Evolutionary conservation across 2,113 vertebrate species (phyloP).

Genomic region (Hippocampus barbouri): DNA sequence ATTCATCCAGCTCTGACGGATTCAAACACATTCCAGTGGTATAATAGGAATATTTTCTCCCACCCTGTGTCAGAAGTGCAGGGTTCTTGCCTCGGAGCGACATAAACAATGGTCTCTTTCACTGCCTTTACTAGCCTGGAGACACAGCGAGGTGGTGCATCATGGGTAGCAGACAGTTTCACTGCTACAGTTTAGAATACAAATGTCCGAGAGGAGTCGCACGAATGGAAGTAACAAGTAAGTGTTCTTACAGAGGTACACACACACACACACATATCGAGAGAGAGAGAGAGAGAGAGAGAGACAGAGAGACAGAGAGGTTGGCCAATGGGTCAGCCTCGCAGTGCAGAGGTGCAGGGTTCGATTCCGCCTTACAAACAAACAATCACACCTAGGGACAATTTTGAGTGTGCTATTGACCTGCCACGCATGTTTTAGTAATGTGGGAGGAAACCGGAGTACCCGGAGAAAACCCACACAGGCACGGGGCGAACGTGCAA

Average conservation of each 20-base stretch:
- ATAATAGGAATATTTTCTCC: conserved; percentile 68
- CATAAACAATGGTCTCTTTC: conserved; percentile 74
- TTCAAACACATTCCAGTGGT: conserved; percentile 69
- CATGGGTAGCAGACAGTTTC: conserved; percentile 58
- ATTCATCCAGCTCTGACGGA: conserved; percentile 45
- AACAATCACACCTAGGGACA: too few species aligned
- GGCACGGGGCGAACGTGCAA: too few species aligned
- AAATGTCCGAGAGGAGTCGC: conserved; percentile 37
- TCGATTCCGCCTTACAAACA: too few species aligned
- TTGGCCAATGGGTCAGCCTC: too few species aligned
- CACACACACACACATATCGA: too few species aligned
- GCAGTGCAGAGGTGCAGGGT: too few species aligned
- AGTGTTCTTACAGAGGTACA: neutral
- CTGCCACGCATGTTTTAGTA: too few species aligned
- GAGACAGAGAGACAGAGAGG: too few species aligned
- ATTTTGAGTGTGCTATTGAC: too few species aligned
- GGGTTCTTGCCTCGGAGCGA: conserved; percentile 66
- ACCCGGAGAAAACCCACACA: too few species aligned
- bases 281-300: too few species aligned
- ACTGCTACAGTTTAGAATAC: conserved; percentile 46
- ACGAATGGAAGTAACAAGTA: conserved; percentile 8
- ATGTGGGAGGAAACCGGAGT: too few species aligned
- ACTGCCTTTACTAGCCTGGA: conserved; percentile 47
- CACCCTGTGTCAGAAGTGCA: conserved; percentile 71
- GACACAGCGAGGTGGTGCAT: conserved; percentile 62